Percentiles rank a stretch among this genome's conserved stretches.
Evolutionary conservation across 2,888 invertebrate genomes (phyloP).

Genomic region (Lycaena phlaeas): DNA sequence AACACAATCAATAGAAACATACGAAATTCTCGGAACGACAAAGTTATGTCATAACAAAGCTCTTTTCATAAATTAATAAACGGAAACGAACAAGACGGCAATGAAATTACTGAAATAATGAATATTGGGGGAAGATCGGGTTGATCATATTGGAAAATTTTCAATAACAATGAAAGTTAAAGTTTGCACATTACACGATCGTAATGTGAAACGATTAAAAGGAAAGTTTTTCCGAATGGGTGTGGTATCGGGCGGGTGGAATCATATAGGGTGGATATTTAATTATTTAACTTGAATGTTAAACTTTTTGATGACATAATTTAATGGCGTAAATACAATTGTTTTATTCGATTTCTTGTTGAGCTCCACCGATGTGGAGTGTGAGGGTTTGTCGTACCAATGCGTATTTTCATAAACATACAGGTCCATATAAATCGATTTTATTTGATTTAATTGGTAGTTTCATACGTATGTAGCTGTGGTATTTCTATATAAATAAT

Average conservation of each 20-base stretch:
- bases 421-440: no score
- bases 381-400: no score
- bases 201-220: slow-evolving; percentile 62
- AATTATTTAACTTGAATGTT: slow-evolving; percentile 9
- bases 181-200: slow-evolving; percentile 55
- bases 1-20: no score
- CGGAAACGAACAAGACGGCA: background rate
- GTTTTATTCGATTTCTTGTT: no score
- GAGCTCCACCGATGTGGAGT: no score
- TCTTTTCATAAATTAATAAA: background rate
- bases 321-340: slow-evolving; percentile 1
- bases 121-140: slow-evolving; percentile 14
- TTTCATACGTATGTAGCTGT: no score
- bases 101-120: slow-evolving; percentile 9
- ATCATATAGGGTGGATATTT: slow-evolving; percentile 34
- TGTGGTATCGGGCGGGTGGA: slow-evolving; percentile 29
- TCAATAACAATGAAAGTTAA: slow-evolving; percentile 40
- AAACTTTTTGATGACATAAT: slow-evolving; percentile 2
- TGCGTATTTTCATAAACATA: no score
- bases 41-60: no score
- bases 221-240: slow-evolving; percentile 63
- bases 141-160: slow-evolving; percentile 34
- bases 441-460: no score
- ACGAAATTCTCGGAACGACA: no score
- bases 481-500: no score